These are phyloP conservation scores for Sycophaga agraensis DNA, from an alignment of 1,140 invertebrate species.

Conservation along the genomic window DNA sequence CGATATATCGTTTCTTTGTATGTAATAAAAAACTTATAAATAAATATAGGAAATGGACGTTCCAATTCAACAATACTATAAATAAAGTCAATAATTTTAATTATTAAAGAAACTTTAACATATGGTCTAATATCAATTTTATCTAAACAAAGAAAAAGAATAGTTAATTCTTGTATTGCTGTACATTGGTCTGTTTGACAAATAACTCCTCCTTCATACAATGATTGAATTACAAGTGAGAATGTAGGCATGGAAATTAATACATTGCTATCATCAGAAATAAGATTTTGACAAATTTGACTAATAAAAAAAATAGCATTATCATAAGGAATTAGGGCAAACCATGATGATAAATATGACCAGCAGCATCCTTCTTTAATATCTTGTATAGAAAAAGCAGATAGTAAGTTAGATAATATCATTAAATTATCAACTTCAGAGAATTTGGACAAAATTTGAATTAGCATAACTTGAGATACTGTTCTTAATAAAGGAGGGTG, in stretches of 20 bases:
- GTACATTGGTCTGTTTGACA: conserved; percentile 15
- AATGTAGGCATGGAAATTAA: conserved; percentile 11
- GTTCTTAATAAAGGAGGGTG: conserved; percentile 35
- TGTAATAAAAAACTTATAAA: conserved; percentile 1
- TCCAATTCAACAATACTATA: conserved; percentile 11
- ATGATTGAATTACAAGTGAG: conserved; percentile 20
- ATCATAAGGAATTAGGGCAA: conserved; percentile 1
- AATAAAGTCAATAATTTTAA: conserved; percentile 26
- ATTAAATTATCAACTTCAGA: conserved; percentile 19
- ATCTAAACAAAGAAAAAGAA: conserved; percentile 11
- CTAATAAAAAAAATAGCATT: background rate
- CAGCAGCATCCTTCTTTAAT: conserved; percentile 11
- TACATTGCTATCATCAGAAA: background rate
- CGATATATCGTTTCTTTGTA: conserved; percentile 12
- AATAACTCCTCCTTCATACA: conserved; percentile 17
- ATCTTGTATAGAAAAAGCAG: conserved; percentile 31
- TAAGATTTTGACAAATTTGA: background rate
- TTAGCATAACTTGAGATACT: conserved; percentile 36
- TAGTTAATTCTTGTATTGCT: conserved; percentile 1
- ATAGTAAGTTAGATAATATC: conserved; percentile 28
- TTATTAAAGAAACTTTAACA: conserved; percentile 10
- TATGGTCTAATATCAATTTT: conserved; percentile 31
- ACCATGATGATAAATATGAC: conserved; percentile 1
- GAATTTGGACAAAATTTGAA: conserved; percentile 33
- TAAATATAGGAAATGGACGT: background rate